Evolutionary conservation across 2,113 vertebrate genomes (phyloP).

Genomic region (Trochalopteron elliotii): DNA sequence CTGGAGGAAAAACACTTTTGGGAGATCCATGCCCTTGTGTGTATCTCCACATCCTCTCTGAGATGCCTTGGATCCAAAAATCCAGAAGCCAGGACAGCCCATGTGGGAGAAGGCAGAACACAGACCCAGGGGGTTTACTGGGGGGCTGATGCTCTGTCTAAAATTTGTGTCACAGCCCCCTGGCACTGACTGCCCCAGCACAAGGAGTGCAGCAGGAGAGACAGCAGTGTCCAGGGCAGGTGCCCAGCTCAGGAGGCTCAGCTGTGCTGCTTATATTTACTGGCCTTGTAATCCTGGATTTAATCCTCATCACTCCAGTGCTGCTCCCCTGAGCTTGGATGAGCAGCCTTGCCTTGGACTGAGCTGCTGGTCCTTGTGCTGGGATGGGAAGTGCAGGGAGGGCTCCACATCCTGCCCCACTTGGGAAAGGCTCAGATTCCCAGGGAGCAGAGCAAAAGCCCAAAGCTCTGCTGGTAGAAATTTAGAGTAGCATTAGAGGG

Average conservation of each 20-base stretch:
- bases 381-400: neutral
- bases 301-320: neutral
- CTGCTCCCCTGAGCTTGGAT: neutral
- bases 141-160: neutral
- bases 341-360: neutral
- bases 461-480: neutral
- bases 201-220: rapidly evolving
- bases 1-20: neutral
- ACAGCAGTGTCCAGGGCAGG: rapidly evolving
- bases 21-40: neutral
- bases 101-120: neutral
- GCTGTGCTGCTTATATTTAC: neutral
- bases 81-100: neutral
- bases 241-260: neutral
- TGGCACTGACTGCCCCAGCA: rapidly evolving
- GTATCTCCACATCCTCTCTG: neutral
- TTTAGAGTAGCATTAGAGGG: neutral
- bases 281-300: neutral
- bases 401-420: rapidly evolving
- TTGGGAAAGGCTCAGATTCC: neutral
- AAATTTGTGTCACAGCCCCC: neutral
- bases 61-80: neutral
- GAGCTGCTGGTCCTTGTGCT: neutral
- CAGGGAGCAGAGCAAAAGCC: neutral
- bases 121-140: too few species aligned